A percentile compares a stretch with the other conserved stretches of the same genome.
Conservation (phyloP, 2,113 vertebrate species). For the Marcusenius ussheri region DNA sequence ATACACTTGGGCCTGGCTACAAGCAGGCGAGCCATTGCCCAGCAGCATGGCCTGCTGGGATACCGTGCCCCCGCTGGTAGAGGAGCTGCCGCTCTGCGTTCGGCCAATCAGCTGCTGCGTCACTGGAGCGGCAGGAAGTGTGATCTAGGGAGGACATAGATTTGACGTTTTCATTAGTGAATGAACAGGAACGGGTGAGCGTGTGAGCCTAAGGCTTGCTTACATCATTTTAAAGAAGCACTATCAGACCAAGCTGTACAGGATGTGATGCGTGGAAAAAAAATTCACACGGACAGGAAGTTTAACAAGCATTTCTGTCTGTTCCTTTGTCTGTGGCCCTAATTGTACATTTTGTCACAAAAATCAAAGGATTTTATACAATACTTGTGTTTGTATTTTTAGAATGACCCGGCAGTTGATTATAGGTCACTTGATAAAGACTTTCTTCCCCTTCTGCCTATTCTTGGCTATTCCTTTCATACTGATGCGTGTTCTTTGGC, state of each 20-base stretch:
- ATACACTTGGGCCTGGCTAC: slow-evolving; percentile 93
- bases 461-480: neutral
- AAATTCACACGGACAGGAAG: neutral
- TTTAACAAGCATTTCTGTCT: neutral
- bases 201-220: neutral
- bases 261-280: neutral
- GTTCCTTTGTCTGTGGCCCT: neutral
- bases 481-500: neutral
- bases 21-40: slow-evolving; percentile 76
- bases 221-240: neutral
- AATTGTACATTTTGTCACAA: neutral
- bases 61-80: slow-evolving; percentile 61
- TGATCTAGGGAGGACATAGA: slow-evolving; percentile 57
- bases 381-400: neutral
- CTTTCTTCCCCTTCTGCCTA: neutral
- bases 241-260: neutral
- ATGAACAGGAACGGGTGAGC: neutral
- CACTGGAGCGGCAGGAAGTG: slow-evolving; percentile 78
- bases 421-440: neutral
- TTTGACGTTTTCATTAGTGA: neutral
- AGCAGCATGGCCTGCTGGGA: slow-evolving; percentile 88
- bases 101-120: slow-evolving; percentile 80
- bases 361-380: neutral
- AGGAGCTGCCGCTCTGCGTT: slow-evolving; percentile 75
- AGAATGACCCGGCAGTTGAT: neutral